Conservation (phyloP, 2,113 vertebrate species). For the Verasper variegatus region DNA sequence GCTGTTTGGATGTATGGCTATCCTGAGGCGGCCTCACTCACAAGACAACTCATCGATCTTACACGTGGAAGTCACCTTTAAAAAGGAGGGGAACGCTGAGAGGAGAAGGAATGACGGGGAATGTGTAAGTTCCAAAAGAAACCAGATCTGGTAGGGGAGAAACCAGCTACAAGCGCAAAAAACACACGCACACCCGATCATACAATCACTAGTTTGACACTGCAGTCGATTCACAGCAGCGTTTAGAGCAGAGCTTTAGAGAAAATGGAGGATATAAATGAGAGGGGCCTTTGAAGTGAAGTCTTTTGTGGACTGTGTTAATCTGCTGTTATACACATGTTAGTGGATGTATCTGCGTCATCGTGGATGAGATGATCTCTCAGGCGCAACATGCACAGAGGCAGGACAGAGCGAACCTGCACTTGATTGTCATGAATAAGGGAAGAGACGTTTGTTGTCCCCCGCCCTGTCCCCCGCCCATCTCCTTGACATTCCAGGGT, state of each 20-base stretch:
- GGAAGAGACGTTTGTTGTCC: slow-evolving; percentile 40
- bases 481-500: slow-evolving; percentile 46
- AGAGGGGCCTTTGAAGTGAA: slow-evolving; percentile 32
- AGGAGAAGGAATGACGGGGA: not conserved
- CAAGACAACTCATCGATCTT: slow-evolving; percentile 72
- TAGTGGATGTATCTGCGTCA: slow-evolving; percentile 1
- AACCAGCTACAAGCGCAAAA: not conserved
- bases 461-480: not conserved
- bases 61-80: slow-evolving; percentile 68
- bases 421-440: slow-evolving; percentile 65
- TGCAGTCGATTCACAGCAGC: not conserved
- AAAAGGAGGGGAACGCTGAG: slow-evolving; percentile 16
- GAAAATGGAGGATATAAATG: slow-evolving; percentile 21
- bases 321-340: slow-evolving; percentile 5
- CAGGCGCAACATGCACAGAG: not conserved
- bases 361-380: not conserved
- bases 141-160: not conserved
- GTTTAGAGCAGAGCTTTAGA: slow-evolving; percentile 8
- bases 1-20: slow-evolving; percentile 66
- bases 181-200: slow-evolving; percentile 15
- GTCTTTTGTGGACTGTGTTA: not conserved
- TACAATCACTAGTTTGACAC: slow-evolving; percentile 14
- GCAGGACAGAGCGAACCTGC: slow-evolving; percentile 12
- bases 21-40: slow-evolving; percentile 63
- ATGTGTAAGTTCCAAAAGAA: not conserved